Evolutionary conservation across 1,140 invertebrate genomes (phyloP).

Genomic region (Neuroterus valhalla): DNA sequence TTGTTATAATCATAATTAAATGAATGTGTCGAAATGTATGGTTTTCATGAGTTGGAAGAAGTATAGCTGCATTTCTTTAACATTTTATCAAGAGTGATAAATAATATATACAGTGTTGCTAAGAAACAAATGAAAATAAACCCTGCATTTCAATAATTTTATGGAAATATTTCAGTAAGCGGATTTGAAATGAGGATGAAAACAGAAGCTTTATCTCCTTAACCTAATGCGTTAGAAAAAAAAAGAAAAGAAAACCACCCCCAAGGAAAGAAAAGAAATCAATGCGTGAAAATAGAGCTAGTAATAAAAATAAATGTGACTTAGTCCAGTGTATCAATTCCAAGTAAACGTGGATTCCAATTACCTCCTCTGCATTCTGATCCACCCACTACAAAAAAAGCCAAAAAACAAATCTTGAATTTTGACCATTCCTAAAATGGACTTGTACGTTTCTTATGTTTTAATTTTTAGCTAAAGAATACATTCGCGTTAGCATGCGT

Average conservation of each 20-base stretch:
- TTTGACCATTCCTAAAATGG: conserved; percentile 17
- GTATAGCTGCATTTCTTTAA: not conserved
- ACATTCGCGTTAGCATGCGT: conserved; percentile 3
- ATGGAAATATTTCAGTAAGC: not conserved
- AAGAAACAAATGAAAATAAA: not conserved
- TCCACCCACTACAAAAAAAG: conserved; percentile 79
- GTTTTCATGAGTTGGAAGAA: too few species aligned
- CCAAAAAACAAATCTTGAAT: conserved; percentile 54
- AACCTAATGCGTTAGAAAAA: conserved; percentile 12
- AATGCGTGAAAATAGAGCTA: conserved; percentile 28
- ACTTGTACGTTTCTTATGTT: not conserved
- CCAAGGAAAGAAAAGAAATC: conserved; percentile 37
- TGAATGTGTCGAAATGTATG: not conserved
- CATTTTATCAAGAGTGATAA: not conserved
- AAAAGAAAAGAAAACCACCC: not conserved
- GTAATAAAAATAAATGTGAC: conserved; percentile 49
- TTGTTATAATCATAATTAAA: not conserved
- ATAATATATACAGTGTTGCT: not conserved
- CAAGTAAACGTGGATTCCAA: conserved; percentile 56
- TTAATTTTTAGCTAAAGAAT: conserved; percentile 1
- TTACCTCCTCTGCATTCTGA: conserved; percentile 81
- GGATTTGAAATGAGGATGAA: not conserved
- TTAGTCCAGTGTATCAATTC: conserved; percentile 54
- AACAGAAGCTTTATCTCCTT: conserved; percentile 7
- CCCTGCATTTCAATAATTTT: not conserved